These are phyloP conservation scores for Oreotrochilus melanogaster DNA, from an alignment of 2,113 vertebrate species.

Conservation along the genomic window DNA sequence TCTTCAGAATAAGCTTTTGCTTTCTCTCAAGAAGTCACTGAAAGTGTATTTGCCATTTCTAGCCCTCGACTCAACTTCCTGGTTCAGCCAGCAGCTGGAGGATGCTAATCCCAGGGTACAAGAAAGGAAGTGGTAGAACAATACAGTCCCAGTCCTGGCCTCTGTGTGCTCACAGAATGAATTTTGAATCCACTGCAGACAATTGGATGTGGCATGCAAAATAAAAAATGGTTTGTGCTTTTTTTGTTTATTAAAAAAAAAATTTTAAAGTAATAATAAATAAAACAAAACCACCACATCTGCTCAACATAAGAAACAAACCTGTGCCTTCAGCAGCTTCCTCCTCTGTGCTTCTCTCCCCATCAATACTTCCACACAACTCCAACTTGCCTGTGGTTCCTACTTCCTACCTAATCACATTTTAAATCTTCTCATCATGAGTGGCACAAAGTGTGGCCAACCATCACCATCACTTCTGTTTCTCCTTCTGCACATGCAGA, in stretches of 20 bases:
- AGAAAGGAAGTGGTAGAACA: slow-evolving; percentile 43
- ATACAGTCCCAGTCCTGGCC: not conserved
- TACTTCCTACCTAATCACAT: not conserved
- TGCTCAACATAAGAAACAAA: not conserved
- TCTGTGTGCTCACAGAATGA: not conserved
- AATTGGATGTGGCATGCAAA: not conserved
- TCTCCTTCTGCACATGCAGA: not conserved
- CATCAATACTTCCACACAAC: not conserved
- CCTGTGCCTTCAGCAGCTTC: not conserved
- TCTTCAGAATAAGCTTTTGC: not conserved
- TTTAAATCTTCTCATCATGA: not conserved
- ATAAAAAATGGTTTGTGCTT: not conserved
- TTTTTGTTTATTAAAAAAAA: not conserved
- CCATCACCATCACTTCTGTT: not conserved
- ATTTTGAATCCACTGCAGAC: not conserved
- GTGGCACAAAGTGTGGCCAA: not conserved
- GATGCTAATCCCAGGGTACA: not conserved
- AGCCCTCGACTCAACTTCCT: slow-evolving; percentile 20
- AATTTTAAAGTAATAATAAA: too few relatives aligned
- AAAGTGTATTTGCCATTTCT: not conserved
- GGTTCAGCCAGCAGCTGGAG: not conserved
- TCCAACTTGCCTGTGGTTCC: not conserved
- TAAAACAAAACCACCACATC: not conserved
- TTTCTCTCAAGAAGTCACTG: not conserved
- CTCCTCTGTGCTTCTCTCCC: not conserved